Evolutionary conservation across 2,113 vertebrate species (phyloP), one percentile per base, ranked within the genome.

Genomic region (Macrotus californicus): DNA sequence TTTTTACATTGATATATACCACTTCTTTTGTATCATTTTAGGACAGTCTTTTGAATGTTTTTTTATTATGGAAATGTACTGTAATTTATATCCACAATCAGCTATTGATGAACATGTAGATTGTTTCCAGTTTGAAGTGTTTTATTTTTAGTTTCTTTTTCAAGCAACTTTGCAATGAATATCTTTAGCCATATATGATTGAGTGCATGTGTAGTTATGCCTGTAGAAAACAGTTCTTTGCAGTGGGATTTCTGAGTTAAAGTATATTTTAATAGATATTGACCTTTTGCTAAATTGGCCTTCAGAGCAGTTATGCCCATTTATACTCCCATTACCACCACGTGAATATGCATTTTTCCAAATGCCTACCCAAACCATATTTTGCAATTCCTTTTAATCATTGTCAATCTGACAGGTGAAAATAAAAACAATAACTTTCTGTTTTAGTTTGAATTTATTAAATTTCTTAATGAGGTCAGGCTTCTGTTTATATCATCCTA

Each of bases 361-460:
- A 82, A 87, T 82, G 67, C 59, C 96, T 95, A 22, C n/a, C 56
- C 41, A 95, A 50, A 13, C 52, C 31, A 48, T 61, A 54, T 70
- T 87, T 94, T 88, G 4, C 36, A 94, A 95, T 93, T 26, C 18
- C 36, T 86, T 96, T 93, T 75, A 70, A 82, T 92, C 22, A 21
- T 36, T 95, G 70, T 41, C 87, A 89, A 50, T 92, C 50, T 93
- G 75, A 93, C 70, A 93, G 84, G 64, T 75, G 93, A 94, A 87
- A 94, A 77, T 85, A 87, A 87, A 93, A 56, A 91, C 16, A 69
- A 89, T 79, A 77, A 66, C 64, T 15, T 84, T 46, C 56, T 93
- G 36, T 56, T 95, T 91, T 54, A 76, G 84, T 94, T 95, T 94
- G 16, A 76, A 89, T 84, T 94, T 89, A 88, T 73, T 89, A 95